These are phyloP conservation scores for Bimastos eiseni DNA, from an alignment of 2,888 invertebrate species.

Conservation along the genomic window DNA sequence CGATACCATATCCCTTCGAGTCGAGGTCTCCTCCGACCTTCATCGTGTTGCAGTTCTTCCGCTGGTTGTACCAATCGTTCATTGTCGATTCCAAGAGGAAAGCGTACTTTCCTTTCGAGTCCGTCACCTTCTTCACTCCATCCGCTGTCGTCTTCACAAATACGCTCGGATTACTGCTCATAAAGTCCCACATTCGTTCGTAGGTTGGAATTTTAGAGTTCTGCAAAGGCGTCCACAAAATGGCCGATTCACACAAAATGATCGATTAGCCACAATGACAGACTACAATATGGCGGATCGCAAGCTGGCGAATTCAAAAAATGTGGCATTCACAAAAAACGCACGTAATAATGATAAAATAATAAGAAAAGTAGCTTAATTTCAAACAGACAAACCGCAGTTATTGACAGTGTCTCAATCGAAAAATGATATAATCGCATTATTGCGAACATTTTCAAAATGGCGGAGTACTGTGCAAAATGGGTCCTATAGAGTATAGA, in stretches of 20 bases:
- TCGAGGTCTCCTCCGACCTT: slow-evolving; percentile 78
- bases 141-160: slow-evolving; percentile 72
- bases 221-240: slow-evolving; percentile 48
- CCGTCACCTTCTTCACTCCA: slow-evolving; percentile 68
- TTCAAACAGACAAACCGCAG: too few species aligned
- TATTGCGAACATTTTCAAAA: too few species aligned
- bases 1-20: slow-evolving; percentile 88
- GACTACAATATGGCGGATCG: not conserved
- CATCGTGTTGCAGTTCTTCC: slow-evolving; percentile 71
- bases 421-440: too few species aligned
- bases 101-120: slow-evolving; percentile 71
- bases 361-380: too few species aligned
- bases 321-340: not conserved
- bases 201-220: slow-evolving; percentile 89
- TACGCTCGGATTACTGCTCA: slow-evolving; percentile 84
- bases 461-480: too few species aligned
- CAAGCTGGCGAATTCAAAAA: not conserved
- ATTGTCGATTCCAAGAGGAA: slow-evolving; percentile 66
- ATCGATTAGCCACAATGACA: not conserved
- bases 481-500: too few species aligned
- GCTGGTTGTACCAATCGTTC: slow-evolving; percentile 82
- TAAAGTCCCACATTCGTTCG: slow-evolving; percentile 92
- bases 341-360: too few species aligned
- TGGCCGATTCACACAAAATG: not conserved
- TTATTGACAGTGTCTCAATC: too few species aligned